A percentile compares a stretch with the other conserved stretches of the same genome.
phyloP scores from a whole-genome alignment of 2,888 invertebrate species.

The Orchesella flavescens region DNA sequence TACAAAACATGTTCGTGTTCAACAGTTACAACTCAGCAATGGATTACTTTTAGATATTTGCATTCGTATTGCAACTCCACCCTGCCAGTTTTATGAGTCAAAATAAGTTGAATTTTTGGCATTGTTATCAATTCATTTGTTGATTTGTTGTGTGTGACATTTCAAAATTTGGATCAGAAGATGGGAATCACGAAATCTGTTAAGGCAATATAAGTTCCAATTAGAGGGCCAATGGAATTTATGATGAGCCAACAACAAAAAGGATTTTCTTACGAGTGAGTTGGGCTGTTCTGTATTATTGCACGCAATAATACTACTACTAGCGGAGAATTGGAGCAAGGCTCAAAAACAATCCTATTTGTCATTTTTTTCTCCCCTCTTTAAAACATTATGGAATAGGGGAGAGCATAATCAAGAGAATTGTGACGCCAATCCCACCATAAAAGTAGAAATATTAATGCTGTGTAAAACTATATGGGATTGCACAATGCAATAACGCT shows the following conservation, averaged over 20 bases:
- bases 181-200: background rate
- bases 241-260: conserved; percentile 58
- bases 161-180: background rate
- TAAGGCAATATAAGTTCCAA: background rate
- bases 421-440: background rate
- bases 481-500: too few relatives aligned
- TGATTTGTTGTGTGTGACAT: background rate
- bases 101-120: too few relatives aligned
- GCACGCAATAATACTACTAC: background rate
- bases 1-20: background rate
- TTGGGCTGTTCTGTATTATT: background rate
- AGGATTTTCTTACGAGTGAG: background rate
- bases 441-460: conserved; percentile 19
- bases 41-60: background rate
- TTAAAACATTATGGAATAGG: background rate
- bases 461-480: too few relatives aligned
- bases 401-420: background rate
- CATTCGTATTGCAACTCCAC: background rate
- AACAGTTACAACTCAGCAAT: background rate
- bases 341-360: background rate
- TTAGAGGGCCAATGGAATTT: conserved; percentile 31
- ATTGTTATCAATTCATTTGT: background rate
- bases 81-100: background rate
- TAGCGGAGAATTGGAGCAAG: conserved; percentile 20
- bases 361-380: background rate